These are phyloP conservation scores for Halocynthia aurantium DNA, from an alignment of 23 tunicate genomes.

Conservation along the genomic window DNA sequence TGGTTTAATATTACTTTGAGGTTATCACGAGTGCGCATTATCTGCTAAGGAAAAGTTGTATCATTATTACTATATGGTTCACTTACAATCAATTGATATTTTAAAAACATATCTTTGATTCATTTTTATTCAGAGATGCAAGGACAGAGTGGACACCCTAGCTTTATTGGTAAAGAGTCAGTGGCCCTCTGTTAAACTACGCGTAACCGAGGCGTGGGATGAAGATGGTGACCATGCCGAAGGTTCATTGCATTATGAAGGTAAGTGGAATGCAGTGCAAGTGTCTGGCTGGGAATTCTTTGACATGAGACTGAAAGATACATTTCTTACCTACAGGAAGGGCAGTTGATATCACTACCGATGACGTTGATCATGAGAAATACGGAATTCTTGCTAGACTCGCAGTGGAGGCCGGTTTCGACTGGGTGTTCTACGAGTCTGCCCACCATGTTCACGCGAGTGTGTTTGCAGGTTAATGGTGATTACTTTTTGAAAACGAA, in stretches of 20 bases:
- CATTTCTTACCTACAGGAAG: constrained; percentile 28
- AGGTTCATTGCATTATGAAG: constrained; percentile 67
- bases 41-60: no score
- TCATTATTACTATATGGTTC: background rate
- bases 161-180: constrained; percentile 34
- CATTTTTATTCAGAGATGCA: constrained; percentile 55
- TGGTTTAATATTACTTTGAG: no score
- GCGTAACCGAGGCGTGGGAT: constrained; percentile 63
- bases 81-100: background rate
- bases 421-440: constrained; percentile 77
- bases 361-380: constrained; percentile 35
- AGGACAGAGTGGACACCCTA: constrained; percentile 41
- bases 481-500: background rate
- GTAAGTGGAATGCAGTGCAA: constrained; percentile 15
- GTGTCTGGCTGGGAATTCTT: no score
- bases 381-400: constrained; percentile 55
- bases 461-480: constrained; percentile 55
- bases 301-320: no score
- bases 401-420: constrained; percentile 79
- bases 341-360: constrained; percentile 63
- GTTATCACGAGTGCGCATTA: no score
- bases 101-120: no score
- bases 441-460: constrained; percentile 43
- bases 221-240: constrained; percentile 9
- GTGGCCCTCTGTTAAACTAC: constrained; percentile 39